Percentiles rank a stretch among this genome's conserved stretches.
Evolutionary conservation across 2,113 vertebrate genomes (phyloP).

Genomic region (Prietella phreatophila): DNA sequence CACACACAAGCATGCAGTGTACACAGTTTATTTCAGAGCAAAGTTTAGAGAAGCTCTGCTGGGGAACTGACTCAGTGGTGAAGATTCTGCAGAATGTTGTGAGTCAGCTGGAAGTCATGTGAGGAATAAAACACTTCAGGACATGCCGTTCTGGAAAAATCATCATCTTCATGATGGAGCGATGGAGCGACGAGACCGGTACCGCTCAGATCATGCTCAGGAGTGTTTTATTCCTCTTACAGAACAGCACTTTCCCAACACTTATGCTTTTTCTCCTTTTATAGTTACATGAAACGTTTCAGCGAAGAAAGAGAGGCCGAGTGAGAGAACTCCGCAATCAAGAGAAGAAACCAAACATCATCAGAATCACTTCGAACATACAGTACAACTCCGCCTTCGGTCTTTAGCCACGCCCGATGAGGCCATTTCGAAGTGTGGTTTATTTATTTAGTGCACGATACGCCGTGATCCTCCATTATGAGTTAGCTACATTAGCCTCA

Average conservation of each 20-base stretch:
- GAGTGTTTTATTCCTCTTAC: not conserved
- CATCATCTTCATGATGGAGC: not conserved
- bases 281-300: not conserved
- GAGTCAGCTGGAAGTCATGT: not conserved
- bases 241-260: not conserved
- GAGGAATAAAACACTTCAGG: not conserved
- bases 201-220: not conserved
- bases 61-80: not conserved
- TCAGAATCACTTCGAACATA: not conserved
- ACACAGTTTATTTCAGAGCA: not conserved
- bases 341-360: too few species aligned
- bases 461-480: not conserved
- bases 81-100: not conserved
- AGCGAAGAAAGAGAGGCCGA: not conserved
- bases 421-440: not conserved
- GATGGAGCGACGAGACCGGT: not conserved
- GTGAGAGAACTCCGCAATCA: too few species aligned
- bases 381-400: not conserved
- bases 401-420: not conserved
- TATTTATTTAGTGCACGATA: not conserved
- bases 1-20: not conserved
- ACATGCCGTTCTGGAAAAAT: not conserved
- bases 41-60: not conserved
- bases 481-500: not conserved
- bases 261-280: not conserved